A percentile compares a stretch with the other conserved stretches of the same genome.
phyloP scores from a whole-genome alignment of 2,888 invertebrate genomes.

The Eupithecia insigniata region DNA sequence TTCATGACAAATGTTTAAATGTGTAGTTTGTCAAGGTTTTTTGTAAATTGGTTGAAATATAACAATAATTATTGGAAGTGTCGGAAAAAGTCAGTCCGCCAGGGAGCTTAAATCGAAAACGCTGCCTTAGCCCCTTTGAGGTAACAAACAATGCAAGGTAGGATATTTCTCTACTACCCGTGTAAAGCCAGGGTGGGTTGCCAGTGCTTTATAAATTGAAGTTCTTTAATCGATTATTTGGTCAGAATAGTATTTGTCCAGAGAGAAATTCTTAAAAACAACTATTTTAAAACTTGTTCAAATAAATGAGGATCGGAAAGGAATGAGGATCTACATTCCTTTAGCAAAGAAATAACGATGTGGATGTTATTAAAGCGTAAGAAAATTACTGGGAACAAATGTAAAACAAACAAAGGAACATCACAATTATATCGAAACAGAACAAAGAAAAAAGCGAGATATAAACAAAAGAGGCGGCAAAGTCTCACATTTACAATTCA shows the following conservation, averaged over 20 bases:
- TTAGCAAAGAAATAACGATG: constrained; percentile 31
- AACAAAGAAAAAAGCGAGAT: constrained; percentile 50
- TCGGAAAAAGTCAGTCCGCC: no score
- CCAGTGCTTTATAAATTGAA: no score
- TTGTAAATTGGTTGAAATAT: no score
- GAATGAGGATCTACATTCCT: no score
- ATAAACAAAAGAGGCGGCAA: constrained; percentile 54
- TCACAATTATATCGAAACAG: constrained; percentile 57
- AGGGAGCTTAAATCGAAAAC: no score
- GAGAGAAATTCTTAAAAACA: neutral
- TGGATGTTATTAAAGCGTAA: constrained; percentile 39
- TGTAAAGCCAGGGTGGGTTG: no score
- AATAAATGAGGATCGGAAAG: neutral
- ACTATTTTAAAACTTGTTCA: neutral
- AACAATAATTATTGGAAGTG: no score
- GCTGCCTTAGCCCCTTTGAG: no score
- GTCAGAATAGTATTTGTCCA: neutral
- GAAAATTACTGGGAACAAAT: constrained; percentile 23
- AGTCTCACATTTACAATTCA: constrained; percentile 75
- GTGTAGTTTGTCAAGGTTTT: no score
- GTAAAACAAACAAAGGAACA: constrained; percentile 45
- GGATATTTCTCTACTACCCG: no score
- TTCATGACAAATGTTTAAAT: no score
- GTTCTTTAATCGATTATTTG: neutral
- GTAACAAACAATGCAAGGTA: no score